phyloP scores from a whole-genome alignment of 2,888 invertebrate species.

The Bimastos eiseni region DNA sequence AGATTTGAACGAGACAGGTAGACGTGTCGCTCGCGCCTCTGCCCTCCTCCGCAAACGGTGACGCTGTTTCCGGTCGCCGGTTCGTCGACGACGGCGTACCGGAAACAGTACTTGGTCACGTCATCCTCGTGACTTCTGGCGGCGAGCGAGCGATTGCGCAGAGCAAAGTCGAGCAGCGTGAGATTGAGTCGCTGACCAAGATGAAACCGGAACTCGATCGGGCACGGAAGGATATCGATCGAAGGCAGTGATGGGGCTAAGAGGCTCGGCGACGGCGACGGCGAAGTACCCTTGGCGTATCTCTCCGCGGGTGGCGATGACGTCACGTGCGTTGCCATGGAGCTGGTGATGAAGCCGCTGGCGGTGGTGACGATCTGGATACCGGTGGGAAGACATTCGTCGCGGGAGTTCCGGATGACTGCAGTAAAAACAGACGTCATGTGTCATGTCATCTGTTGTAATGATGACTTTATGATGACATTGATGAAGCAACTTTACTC shows the following conservation, averaged over 20 bases:
- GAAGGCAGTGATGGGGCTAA: not conserved
- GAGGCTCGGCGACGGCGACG: not conserved
- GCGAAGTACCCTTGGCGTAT: slow-evolving; percentile 6
- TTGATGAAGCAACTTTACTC: not conserved
- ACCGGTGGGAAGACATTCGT: not conserved
- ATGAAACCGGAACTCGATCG: slow-evolving; percentile 27
- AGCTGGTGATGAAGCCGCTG: slow-evolving; percentile 19
- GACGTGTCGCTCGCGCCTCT: slow-evolving; percentile 29
- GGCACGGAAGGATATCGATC: slow-evolving; percentile 20
- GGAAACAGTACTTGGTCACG: slow-evolving; percentile 7
- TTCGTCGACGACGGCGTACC: slow-evolving; percentile 27
- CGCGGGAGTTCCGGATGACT: slow-evolving; percentile 7
- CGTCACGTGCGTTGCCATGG: slow-evolving; percentile 18
- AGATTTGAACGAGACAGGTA: slow-evolving; percentile 32
- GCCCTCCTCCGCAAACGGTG: slow-evolving; percentile 26
- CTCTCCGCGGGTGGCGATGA: not conserved
- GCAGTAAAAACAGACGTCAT: not conserved
- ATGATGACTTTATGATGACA: not conserved
- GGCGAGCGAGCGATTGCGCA: slow-evolving; percentile 1
- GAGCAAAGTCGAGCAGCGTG: slow-evolving; percentile 31
- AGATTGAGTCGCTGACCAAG: slow-evolving; percentile 31
- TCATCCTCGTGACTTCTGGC: slow-evolving; percentile 16
- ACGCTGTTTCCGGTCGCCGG: slow-evolving; percentile 17
- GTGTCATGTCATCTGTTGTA: not conserved
- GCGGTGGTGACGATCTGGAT: not conserved